Evolutionary conservation across 2,797 vertebrate genomes (phyloP), one percentile per base, ranked within the genome.

Genomic region (Setipinna tenuifilis): DNA sequence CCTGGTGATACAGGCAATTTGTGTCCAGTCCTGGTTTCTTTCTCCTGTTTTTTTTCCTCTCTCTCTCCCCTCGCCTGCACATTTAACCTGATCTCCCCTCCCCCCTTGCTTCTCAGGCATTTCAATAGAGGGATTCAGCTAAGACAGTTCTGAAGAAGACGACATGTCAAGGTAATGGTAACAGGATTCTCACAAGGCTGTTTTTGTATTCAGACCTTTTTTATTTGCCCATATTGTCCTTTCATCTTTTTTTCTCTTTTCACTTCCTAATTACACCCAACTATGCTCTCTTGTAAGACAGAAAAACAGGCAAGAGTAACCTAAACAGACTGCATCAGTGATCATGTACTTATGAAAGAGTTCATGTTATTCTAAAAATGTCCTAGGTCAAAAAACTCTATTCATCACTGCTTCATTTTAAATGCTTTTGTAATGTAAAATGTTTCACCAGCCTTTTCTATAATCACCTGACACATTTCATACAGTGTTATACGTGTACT

Each of bases 1-100:
- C 35, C 35, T 44, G 65, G 65, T 35, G 35, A 78, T 78, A 6
- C 71, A 44, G 71, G 16, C 71, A 78, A 44, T 78, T 78, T 78
- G 71, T 78, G 71, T 19, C 71, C 35, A 44, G 35, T 19, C 17
- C 16, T 21, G 71, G 21, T 41, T 65, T 78, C 31, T 31, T 44
- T 71, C 10, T 11, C 62, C 25, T 25, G 23, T 28, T 17, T 44
- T 78, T 9, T 19, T 19, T 35, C 41, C 31, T 61, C 19, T n/a
- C 3, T 21, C 58, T n/a, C 19, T n/a, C 19, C 2, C 17, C 19
- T 61, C 65, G 12, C 65, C 12, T 71, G 28, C 25, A 31, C 11
- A 31, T 35, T 16, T 5, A 71, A 35, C 65, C 65, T 31, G 28
- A 0, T 3, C 14, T 12, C 28, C 23, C 25, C 10, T 31, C 28